Evolutionary conservation across 2,797 vertebrate species (phyloP), one percentile per base, ranked within the genome.

Genomic region (Smutsia temminckii): DNA sequence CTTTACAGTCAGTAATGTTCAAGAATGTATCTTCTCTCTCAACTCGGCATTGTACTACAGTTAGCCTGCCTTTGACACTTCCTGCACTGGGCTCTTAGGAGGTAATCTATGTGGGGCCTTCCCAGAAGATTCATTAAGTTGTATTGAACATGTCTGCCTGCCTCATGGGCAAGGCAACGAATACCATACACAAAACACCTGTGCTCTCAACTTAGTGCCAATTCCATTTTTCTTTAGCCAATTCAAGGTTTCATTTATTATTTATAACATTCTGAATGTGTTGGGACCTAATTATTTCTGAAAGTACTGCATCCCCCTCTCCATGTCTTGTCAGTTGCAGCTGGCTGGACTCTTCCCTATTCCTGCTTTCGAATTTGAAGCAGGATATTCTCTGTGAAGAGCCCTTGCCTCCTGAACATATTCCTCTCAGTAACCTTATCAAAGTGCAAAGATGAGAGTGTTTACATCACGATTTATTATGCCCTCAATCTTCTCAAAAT

Each of bases 281-380:
- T 78, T 87, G 93, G 93, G 96, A 96, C 91, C 94, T 97, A 96
- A 96, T 97, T 97, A 97, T 96, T 95, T 96, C 80, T 95, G 92
- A 95, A 96, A 94, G 71, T 88, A 55, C 68, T 63, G 64, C 75
- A 93, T 69, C 34, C 64, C 55, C 57, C 40, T 72, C 87, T 87
- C 68, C 23, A 27, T 85, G 72, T 55, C 94, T 87, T 80, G 72
- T 90, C 91, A 85, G 75, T 85, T 96, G 93, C 94, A 96, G 86
- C 89, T 97, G 96, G 85, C 77, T 96, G 34, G 57, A 89, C 81
- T 93, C 51, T 71, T 85, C 55, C 20, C 95, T 96, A 95, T 95
- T 96, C 90, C 97, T 91, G 93, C 89, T 69, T 88, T 87, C 5
- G 25, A 96, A 95, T 96, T 85, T 84, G 75, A 95, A 95, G 61